Base-by-base conservation (phyloP, 2,113 vertebrate species). In the Peromyscus polionotus region DNA sequence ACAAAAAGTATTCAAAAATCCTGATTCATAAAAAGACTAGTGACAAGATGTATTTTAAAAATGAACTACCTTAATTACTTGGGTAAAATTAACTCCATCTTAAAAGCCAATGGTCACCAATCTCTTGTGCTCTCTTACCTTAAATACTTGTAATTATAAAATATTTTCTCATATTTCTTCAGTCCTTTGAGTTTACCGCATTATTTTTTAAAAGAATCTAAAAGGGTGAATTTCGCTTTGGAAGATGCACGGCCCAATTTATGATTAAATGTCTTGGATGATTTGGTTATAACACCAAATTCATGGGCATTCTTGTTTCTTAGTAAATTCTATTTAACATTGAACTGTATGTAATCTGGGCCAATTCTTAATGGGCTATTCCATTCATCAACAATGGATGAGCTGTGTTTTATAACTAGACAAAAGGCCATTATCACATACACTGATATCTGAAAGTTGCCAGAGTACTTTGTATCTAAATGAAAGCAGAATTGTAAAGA, bases 401-500 rank as follows among this genome's bases (percentile, higher is more conserved):
- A 93, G 86, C 10, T 67, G 8, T 83, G 11, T 94, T 93, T 96
- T 94, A 42, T 91, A 94, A 42, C 51, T 75, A 80, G 31, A 87
- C 31, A 42, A 88, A 94, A 75, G 12, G 1, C 16, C 85, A 91
- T 87, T 42, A 75, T 93, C n/a, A 89, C 39, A 48, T 72, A 84
- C 48, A 22, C n/a, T 26, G 42, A 51, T 65, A 79, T 80, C 72
- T 93, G 79, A 89, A 81, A 72, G 54, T 14, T 57, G 16, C 33
- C 75, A 76, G 77, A 57, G 48, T 5, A 84, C 76, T 95, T 88
- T 85, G 31, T 65, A 91, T 89, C 28, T 20, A 63, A 70, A 96
- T 91, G 67, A 91, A 73, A 83, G 45, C 45, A 90, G 57, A 73
- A 81, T 79, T 89, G 85, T 81, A 93, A 92, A 93, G 68, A 94